Conservation (phyloP, 1,140 invertebrate genomes). For the Callitettix versicolor region DNA sequence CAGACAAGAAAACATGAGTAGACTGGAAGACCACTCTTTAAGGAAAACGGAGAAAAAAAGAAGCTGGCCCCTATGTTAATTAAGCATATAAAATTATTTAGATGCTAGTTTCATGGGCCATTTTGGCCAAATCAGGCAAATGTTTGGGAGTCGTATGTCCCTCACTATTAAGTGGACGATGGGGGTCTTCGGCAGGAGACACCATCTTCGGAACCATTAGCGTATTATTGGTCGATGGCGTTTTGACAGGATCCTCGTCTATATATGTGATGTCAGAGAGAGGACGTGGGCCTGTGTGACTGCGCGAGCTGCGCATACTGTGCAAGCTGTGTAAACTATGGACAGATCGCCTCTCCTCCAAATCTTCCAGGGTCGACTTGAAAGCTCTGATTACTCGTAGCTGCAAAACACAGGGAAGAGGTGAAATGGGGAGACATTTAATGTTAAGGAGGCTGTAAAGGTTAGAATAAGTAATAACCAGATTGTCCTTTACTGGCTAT, state of each 20-base stretch:
- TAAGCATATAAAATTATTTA: constrained; percentile 25
- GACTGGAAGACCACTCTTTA: too few relatives aligned
- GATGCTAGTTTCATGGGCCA: constrained; percentile 61
- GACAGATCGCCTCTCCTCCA: constrained; percentile 95
- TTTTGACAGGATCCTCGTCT: constrained; percentile 70
- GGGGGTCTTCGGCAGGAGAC: constrained; percentile 29
- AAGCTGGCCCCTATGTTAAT: constrained; percentile 4
- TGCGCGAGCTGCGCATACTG: constrained; percentile 78
- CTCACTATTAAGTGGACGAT: constrained; percentile 26
- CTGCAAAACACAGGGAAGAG: constrained; percentile 67
- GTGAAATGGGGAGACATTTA: too few relatives aligned
- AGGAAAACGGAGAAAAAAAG: background rate
- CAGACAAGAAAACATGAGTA: too few relatives aligned
- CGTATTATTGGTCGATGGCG: constrained; percentile 33
- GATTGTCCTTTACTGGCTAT: too few relatives aligned
- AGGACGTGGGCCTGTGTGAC: constrained; percentile 65
- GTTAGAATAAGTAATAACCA: too few relatives aligned
- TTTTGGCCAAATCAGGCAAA: constrained; percentile 48
- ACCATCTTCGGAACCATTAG: constrained; percentile 29
- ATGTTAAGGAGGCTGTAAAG: too few relatives aligned
- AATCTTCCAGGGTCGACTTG: constrained; percentile 98
- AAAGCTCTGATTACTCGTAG: constrained; percentile 99
- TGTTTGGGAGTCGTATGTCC: constrained; percentile 24
- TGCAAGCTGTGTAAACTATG: constrained; percentile 95
- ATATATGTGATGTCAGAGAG: constrained; percentile 85